These are phyloP conservation scores for Hetaerina americana DNA, from an alignment of 1,140 invertebrate species.

Conservation along the genomic window DNA sequence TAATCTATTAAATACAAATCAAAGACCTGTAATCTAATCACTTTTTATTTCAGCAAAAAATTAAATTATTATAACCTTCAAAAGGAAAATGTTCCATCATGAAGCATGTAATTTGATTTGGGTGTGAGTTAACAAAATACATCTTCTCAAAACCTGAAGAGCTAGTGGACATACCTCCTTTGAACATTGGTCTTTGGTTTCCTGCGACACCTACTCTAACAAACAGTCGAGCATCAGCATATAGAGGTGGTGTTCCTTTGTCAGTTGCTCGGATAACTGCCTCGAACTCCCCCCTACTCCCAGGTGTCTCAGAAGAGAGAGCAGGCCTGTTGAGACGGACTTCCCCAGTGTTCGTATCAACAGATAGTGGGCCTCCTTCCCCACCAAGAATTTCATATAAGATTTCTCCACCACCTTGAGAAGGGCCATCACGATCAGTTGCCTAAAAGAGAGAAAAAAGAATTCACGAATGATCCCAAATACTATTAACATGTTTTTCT, in stretches of 20 bases:
- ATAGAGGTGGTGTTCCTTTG: constrained; percentile 45
- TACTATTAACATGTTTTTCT: no score
- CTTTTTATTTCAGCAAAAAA: no score
- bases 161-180: background rate
- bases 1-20: no score
- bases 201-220: constrained; percentile 61
- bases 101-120: no score
- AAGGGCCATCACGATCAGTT: constrained; percentile 51
- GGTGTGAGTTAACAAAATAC: no score
- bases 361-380: constrained; percentile 37
- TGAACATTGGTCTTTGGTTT: constrained; percentile 60
- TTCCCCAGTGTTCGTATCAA: constrained; percentile 55
- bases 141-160: no score
- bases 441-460: no score
- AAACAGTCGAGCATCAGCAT: constrained; percentile 46
- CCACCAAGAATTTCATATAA: constrained; percentile 51
- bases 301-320: constrained; percentile 51
- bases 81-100: no score
- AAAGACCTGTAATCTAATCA: no score
- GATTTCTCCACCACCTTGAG: constrained; percentile 50
- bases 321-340: constrained; percentile 46
- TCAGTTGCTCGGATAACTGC: constrained; percentile 55
- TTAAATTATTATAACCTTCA: no score
- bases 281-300: constrained; percentile 49
- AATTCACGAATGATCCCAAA: no score